Evolutionary conservation across 2,113 vertebrate genomes (phyloP).

Genomic region (Aptenodytes patagonicus): DNA sequence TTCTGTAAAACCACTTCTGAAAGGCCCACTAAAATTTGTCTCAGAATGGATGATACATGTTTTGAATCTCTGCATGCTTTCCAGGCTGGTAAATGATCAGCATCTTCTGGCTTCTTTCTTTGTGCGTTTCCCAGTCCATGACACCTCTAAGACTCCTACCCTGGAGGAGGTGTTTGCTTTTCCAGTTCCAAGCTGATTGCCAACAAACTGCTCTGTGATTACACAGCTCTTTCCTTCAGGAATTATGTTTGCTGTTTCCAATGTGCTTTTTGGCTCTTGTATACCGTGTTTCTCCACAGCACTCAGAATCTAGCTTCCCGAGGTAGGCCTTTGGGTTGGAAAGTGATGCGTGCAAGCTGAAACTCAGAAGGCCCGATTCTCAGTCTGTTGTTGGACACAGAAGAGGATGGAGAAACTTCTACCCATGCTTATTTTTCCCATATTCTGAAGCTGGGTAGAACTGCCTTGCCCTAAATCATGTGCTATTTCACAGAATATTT

Average conservation of each 20-base stretch:
- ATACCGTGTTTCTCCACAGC: not conserved
- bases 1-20: not conserved
- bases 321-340: not conserved
- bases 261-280: not conserved
- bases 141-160: not conserved
- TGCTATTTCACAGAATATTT: not conserved
- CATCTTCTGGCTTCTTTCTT: not conserved
- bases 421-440: not conserved
- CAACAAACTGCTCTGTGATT: not conserved
- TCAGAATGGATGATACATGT: too few relatives aligned
- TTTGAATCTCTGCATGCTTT: not conserved
- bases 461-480: not conserved
- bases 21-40: not conserved
- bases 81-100: not conserved
- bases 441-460: not conserved
- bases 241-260: not conserved
- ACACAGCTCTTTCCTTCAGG: not conserved
- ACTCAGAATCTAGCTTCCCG: not conserved
- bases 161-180: not conserved
- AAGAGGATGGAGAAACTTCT: not conserved
- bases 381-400: not conserved
- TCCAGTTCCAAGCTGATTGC: not conserved
- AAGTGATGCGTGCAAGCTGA: not conserved
- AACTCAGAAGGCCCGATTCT: not conserved
- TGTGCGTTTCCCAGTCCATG: not conserved